Evolutionary conservation across 2,797 vertebrate species (phyloP).

Genomic region (Iguana delicatissima): DNA sequence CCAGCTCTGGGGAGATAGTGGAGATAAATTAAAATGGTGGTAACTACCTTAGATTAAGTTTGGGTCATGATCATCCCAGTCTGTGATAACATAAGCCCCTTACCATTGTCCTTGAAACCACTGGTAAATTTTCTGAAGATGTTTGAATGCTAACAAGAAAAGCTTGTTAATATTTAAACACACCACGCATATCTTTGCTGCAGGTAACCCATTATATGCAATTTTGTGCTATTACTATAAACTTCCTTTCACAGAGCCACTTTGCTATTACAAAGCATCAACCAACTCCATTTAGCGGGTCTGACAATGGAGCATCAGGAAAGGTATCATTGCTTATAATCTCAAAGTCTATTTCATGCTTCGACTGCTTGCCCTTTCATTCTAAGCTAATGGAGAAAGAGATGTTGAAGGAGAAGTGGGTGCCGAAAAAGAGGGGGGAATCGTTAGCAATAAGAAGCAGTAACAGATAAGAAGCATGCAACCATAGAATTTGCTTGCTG

Average conservation of each 20-base stretch:
- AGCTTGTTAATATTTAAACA: neutral
- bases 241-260: neutral
- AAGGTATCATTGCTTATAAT: constrained; percentile 4
- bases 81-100: neutral
- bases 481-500: neutral
- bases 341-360: constrained; percentile 8
- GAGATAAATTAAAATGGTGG: too few relatives aligned
- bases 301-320: neutral
- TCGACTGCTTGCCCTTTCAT: neutral
- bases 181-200: neutral
- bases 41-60: too few relatives aligned
- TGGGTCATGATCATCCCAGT: too few relatives aligned
- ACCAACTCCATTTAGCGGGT: neutral
- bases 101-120: neutral
- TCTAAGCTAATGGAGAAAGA: neutral
- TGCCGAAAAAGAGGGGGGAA: neutral
- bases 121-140: neutral
- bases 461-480: neutral
- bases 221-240: constrained; percentile 3
- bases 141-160: neutral
- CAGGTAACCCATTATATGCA: neutral
- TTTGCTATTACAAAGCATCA: neutral
- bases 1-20: too few relatives aligned
- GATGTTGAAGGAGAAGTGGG: neutral
- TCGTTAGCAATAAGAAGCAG: neutral